Percentiles rank a stretch among this genome's conserved stretches.
phyloP scores from a whole-genome alignment of 2,888 invertebrate species.

The Lymantria monacha region DNA sequence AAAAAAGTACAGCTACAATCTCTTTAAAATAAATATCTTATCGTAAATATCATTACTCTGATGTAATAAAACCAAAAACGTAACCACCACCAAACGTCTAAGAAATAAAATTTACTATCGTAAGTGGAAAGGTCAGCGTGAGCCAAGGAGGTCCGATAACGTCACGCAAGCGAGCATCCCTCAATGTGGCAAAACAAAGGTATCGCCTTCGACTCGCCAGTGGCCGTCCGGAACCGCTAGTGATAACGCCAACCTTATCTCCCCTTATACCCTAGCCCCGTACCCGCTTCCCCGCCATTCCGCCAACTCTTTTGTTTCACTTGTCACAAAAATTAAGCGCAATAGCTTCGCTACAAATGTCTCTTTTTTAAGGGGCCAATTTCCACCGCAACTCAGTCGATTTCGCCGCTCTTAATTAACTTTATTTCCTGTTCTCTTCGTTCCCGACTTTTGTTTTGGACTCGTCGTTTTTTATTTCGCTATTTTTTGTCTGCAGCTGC shows the following conservation, averaged over 20 bases:
- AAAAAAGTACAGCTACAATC: neutral
- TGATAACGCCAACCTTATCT: conserved; percentile 78
- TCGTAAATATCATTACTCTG: conserved; percentile 52
- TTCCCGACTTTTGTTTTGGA: conserved; percentile 78
- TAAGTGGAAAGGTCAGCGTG: conserved; percentile 72
- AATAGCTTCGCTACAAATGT: conserved; percentile 80
- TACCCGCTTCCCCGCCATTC: conserved; percentile 49
- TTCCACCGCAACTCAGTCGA: conserved; percentile 82
- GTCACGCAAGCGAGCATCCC: conserved; percentile 77
- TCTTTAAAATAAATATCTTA: conserved; percentile 32
- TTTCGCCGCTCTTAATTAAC: conserved; percentile 82
- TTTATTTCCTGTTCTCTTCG: conserved; percentile 81
- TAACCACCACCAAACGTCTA: conserved; percentile 61
- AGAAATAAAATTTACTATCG: conserved; percentile 74
- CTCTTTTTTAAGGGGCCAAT: conserved; percentile 81
- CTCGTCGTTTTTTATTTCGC: conserved; percentile 73
- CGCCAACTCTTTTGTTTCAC: conserved; percentile 81
- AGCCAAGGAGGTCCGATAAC: conserved; percentile 66
- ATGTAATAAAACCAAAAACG: conserved; percentile 47
- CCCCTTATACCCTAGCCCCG: conserved; percentile 42
- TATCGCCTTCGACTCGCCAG: conserved; percentile 77
- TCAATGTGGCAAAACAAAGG: conserved; percentile 77
- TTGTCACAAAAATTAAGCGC: conserved; percentile 83
- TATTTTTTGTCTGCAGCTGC: conserved; percentile 79
- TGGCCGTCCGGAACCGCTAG: conserved; percentile 69